Base-by-base conservation (phyloP, 1,140 invertebrate genomes). In the Magallana gigas region DNA sequence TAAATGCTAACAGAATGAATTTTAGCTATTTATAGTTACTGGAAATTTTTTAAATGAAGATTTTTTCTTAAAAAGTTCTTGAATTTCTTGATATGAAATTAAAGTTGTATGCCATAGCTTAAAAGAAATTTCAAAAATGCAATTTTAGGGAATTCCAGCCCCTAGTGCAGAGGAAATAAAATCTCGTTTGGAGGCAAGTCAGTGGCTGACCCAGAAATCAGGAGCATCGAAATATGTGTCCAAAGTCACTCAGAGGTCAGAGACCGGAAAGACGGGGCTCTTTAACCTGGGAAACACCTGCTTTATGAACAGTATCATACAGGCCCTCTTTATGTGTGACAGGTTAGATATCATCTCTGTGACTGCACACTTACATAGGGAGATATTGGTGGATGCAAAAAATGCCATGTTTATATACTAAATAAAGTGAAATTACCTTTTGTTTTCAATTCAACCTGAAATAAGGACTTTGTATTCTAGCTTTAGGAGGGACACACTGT, bases 291-390 rank as follows among this genome's bases (percentile, higher is more conserved):
- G 93, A 5, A 94, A 94, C 89, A 94, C 94, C 0, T 94, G 94
- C 80, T 94, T 92, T 88, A 93, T 94, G 92, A 94, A 94, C 91
- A 93, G 93, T 80, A 90, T 94, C 0, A 64, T 94, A 84, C 94
- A 94, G 96, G 97, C 97, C 0, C 95, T 98, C 23, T 96, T 96
- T 84, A 97, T 97, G 96, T 97, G 97, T 60, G 96, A 96, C 94
- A 96, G 96, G 96, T 98, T 96, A 95, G 96, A 48, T 96, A 71
- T 64, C 2, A 64, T 4, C 62, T 16, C 14, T 64, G 62, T 64
- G 62, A 48, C 36, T 48, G 2, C 36, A 48, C 2, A 4, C 36
- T 48, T 48, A 48, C 36, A 5, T 48, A 48, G 36, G 36, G 36
- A 48, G 36, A 48, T 48, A 4, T 48, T 48, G 36, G 36, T 48